Base-by-base conservation (phyloP, 2,888 invertebrate genomes). In the Elaeidobius kamerunicus region DNA sequence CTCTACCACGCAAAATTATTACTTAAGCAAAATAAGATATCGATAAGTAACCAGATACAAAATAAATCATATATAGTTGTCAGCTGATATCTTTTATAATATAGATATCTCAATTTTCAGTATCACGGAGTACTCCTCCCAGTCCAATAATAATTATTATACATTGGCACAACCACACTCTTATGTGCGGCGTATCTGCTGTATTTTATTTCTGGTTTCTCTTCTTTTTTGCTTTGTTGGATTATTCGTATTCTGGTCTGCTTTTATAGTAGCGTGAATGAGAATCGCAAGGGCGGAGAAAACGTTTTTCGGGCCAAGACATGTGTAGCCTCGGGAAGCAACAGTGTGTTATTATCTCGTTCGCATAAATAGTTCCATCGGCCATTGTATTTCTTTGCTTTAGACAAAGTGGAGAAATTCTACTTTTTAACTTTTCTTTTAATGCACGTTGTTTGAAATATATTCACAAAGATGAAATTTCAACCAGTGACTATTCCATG, bases 331-430 rank as follows among this genome's bases (percentile, higher is more conserved):
- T 57, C 56, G 60, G 63, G 67, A 60, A 52, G 59, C 61, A 55
- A 53, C 58, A 64, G 59, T 60, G 60, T 67, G 61, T 67, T 65
- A 67, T 67, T 67, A 67, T 67, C 67, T 61, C 61, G 63, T 65
- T 65, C 66, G 65, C 62, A 60, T 62, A 64, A 11, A 32, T 34
- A 32, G 27, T 20, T 18, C 28, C 42, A 41, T 34, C 52, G 46
- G 52, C 59, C 56, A 49, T 57, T 50, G n/a, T n/a, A n/a, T n/a
- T n/a, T n/a, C n/a, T n/a, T n/a, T n/a, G n/a, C n/a, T n/a, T n/a
- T n/a, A n/a, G n/a, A n/a, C n/a, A n/a, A n/a, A n/a, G n/a, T n/a
- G n/a, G n/a, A n/a, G n/a, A n/a, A n/a, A n/a, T n/a, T n/a, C n/a
- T n/a, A n/a, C n/a, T n/a, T n/a, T n/a, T n/a, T n/a, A n/a, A n/a